Conservation (phyloP, 1,140 invertebrate species). For the Zaprionus gabonicus region DNA sequence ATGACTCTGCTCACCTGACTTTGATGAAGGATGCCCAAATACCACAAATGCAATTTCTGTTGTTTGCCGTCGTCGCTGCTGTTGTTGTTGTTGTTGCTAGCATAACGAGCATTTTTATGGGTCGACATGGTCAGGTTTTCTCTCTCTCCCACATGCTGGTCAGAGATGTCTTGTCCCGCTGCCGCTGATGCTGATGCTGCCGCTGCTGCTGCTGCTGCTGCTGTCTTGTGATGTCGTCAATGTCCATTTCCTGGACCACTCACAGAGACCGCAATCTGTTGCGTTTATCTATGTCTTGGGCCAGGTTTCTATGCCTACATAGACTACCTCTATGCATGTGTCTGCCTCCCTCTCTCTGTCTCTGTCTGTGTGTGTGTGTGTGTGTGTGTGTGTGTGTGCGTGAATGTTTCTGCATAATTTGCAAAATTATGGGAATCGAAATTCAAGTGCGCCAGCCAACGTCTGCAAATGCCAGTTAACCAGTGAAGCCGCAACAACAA, state of each 20-base stretch:
- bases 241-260: slow-evolving; percentile 54
- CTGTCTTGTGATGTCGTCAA: slow-evolving; percentile 52
- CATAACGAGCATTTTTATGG: slow-evolving; percentile 57
- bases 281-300: slow-evolving; percentile 53
- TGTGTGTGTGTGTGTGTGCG: slow-evolving; percentile 43
- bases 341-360: slow-evolving; percentile 3
- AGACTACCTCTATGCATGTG: slow-evolving; percentile 1
- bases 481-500: slow-evolving; percentile 49
- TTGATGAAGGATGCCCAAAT: slow-evolving; percentile 43
- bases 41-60: slow-evolving; percentile 46
- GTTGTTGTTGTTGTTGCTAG: slow-evolving; percentile 31
- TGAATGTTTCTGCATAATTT: slow-evolving; percentile 62
- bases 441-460: slow-evolving; percentile 51
- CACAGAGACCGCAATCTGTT: slow-evolving; percentile 53
- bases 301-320: slow-evolving; percentile 22
- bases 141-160: slow-evolving; percentile 51
- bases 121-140: slow-evolving; percentile 54
- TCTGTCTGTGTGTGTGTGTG: slow-evolving; percentile 27
- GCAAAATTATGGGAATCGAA: slow-evolving; percentile 61
- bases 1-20: slow-evolving; percentile 31
- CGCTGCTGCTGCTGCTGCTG: slow-evolving; percentile 11
- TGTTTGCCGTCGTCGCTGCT: slow-evolving; percentile 27
- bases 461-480: slow-evolving; percentile 59
- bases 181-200: not conserved
- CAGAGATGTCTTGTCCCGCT: slow-evolving; percentile 22